Base-by-base conservation (phyloP, 1,140 invertebrate genomes). In the Pseudobourletiella spinata region DNA sequence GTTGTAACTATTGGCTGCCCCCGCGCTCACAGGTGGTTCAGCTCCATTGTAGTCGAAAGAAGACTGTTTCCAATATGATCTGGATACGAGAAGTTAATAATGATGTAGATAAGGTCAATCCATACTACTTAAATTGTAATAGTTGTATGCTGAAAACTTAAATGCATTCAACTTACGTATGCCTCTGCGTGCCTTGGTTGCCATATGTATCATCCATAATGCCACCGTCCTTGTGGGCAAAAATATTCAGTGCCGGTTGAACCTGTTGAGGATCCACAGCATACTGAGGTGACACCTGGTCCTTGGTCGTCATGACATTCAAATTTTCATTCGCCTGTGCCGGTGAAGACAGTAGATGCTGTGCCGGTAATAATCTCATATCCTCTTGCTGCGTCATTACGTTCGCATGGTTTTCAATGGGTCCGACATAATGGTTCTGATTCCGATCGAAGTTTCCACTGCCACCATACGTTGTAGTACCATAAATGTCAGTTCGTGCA, bases 151-250 rank as follows among this genome's bases (percentile, higher is more conserved):
- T 11, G 11, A 11, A 39, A 39, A 11, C n/a, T 39, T 39, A 39
- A 39, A 39, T 11, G n/a, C 11, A 11, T 11, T 39, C 35, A 39
- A 39, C 35, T 39, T n/a, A 39, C 35, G 35, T 11, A 39, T 48
- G n/a, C n/a, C n/a, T n/a, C n/a, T n/a, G n/a, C n/a, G n/a, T n/a
- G n/a, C n/a, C n/a, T 30, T 44, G 46, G 3, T 16, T 48, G 29
- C 18, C 25, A 54, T 20, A 51, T 15, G 6, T 48, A 6, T 25
- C 16, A 22, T 69, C 67, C 28, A 66, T 48, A 28, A 69, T 50
- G 0, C 67, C 67, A 16, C 61, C 64, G 30, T 66, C 67, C 30
- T 66, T 69, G 52, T 69, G 67, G 25, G 20, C 59, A 48, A 69
- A 69, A 44, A 69, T 69, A 18, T 63, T 60, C 1, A 52, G 26